These are phyloP conservation scores for Clistopyga incitator DNA, from an alignment of 2,888 invertebrate species.

Conservation along the genomic window DNA sequence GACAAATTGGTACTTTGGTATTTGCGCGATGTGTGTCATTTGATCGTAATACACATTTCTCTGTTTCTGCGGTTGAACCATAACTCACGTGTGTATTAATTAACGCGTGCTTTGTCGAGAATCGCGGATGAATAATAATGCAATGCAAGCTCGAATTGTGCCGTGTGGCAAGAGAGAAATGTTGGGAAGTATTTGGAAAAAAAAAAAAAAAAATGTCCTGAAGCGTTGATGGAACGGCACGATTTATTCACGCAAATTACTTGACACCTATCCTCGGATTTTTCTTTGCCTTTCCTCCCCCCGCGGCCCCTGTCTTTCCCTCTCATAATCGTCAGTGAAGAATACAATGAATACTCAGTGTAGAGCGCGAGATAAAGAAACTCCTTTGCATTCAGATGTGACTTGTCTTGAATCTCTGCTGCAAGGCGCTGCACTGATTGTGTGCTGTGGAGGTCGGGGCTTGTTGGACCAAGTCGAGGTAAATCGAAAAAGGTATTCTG, in stretches of 20 bases:
- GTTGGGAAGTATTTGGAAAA: too few species aligned
- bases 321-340: conserved; percentile 45
- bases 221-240: conserved; percentile 22
- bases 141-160: background rate
- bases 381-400: conserved; percentile 62
- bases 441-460: conserved; percentile 11
- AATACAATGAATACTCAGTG: conserved; percentile 50
- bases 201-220: conserved; percentile 10
- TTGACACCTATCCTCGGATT: conserved; percentile 34
- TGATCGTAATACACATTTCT: background rate
- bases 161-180: background rate
- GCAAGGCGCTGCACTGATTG: conserved; percentile 51
- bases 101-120: conserved; percentile 10
- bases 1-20: conserved; percentile 44
- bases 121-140: conserved; percentile 18
- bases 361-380: conserved; percentile 60
- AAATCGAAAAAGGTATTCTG: background rate
- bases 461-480: background rate
- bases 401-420: conserved; percentile 64
- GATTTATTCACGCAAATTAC: conserved; percentile 30
- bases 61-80: background rate
- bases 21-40: background rate
- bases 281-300: conserved; percentile 22
- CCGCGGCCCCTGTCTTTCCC: conserved; percentile 14
- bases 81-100: background rate